Evolutionary conservation across 1,140 invertebrate species (phyloP), one percentile per base, ranked within the genome.

Genomic region (Acromyrmex echinatior): DNA sequence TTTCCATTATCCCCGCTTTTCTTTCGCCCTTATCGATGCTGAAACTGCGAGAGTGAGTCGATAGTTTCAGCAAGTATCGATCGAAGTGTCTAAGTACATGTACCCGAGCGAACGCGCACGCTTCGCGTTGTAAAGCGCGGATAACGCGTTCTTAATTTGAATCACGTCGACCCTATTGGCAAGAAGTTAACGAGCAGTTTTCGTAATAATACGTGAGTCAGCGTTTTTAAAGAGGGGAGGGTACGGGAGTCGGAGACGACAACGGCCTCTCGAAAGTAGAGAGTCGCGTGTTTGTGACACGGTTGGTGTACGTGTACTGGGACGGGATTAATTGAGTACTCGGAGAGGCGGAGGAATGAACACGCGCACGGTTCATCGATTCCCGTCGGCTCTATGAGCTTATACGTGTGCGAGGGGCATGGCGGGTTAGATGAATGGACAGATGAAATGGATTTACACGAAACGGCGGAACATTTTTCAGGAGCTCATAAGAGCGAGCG

Each of bases 321-420:
- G 76, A 90, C 84, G 56, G 89, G 82, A 90, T 90, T 90, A 90
- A 90, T 90, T 90, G 86, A 90, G 88, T 78, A 78, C 76, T 87
- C 62, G 35, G 60, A 62, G 70, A 60, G 58, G 35, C 68, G 73
- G 68, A 56, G 58, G 77, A 71, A 87, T 78, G 82, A 86, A 84
- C 58, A 79, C 60, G 76, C 78, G 62, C 71, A 71, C 63, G 60
- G 85, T 90, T 90, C 89, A 88, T 90, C 87, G 88, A 90, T 90
- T 90, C 77, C 58, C 66, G 74, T 88, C 78, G 74, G 63, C 31
- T 53, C 73, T 79, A 85, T 53, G 79, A 85, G 85, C 86, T 73
- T 85, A 80, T 68, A 70, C 74, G 51, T 12, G 73, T 65, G 76
- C 71, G 87, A 49, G 68, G 56, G 39, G 56, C 21, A 51, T 45